A percentile compares a stretch with the other conserved stretches of the same genome.
phyloP scores from a whole-genome alignment of 2,888 invertebrate genomes.

The Halocaridina rubra region DNA sequence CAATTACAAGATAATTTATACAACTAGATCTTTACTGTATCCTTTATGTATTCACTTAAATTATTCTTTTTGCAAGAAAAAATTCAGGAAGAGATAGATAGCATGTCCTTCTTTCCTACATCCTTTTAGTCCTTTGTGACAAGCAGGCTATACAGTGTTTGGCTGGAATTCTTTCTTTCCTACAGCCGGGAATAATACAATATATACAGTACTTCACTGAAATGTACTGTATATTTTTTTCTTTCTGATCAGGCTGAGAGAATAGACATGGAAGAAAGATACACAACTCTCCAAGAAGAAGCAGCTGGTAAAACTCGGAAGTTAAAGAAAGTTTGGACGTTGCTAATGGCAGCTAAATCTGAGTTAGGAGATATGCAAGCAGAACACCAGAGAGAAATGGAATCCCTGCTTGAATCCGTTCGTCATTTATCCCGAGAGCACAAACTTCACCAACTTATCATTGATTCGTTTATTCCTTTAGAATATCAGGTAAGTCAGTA shows the following conservation, averaged over 20 bases:
- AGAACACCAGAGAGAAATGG: conserved; percentile 97
- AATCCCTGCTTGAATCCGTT: conserved; percentile 92
- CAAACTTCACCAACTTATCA: conserved; percentile 88
- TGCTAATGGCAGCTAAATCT: conserved; percentile 83
- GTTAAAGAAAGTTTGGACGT: conserved; percentile 86
- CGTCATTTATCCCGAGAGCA: conserved; percentile 90
- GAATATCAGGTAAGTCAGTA: conserved; percentile 79
- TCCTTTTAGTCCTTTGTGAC: too few relatives aligned
- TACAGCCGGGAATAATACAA: too few relatives aligned
- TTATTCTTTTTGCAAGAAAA: too few relatives aligned
- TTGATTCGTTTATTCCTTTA: conserved; percentile 92
- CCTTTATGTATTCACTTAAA: too few relatives aligned
- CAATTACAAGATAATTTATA: too few relatives aligned
- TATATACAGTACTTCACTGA: too few relatives aligned
- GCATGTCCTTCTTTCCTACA: too few relatives aligned
- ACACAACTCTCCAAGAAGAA: conserved; percentile 94
- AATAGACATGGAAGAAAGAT: conserved; percentile 93
- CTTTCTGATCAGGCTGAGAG: conserved; percentile 78
- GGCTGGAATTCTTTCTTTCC: too few relatives aligned
- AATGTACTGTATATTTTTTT: too few relatives aligned
- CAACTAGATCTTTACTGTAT: too few relatives aligned
- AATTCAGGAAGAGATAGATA: too few relatives aligned
- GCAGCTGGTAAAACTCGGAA: conserved; percentile 92
- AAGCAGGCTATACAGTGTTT: too few relatives aligned
- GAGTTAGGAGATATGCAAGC: conserved; percentile 88